Evolutionary conservation across 2,113 vertebrate genomes (phyloP).

Genomic region (Tragelaphus scriptus): DNA sequence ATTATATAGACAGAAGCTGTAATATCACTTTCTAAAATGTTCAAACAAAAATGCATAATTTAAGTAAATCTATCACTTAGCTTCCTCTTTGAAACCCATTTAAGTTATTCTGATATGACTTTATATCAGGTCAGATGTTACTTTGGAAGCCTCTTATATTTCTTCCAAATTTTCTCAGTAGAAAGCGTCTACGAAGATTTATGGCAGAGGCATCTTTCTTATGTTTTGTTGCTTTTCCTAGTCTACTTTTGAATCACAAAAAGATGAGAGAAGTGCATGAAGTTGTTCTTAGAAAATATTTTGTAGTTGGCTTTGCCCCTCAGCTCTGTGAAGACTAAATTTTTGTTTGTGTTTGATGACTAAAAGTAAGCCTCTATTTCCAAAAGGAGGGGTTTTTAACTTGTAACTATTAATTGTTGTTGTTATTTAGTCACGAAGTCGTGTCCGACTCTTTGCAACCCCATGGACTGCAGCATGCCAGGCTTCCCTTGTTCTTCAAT

Average conservation of each 20-base stretch:
- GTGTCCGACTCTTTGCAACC: neutral
- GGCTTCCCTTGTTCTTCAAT: neutral
- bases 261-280: neutral
- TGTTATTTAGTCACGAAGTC: neutral
- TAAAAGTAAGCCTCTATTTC: neutral
- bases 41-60: neutral
- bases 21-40: neutral
- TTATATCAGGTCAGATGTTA: neutral
- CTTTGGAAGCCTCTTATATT: neutral
- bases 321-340: neutral
- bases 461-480: neutral
- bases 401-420: neutral
- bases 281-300: neutral
- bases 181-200: neutral
- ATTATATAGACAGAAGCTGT: neutral
- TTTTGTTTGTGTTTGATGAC: neutral
- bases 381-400: neutral
- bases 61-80: neutral
- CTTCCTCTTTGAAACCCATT: neutral
- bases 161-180: neutral
- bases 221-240: neutral
- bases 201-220: neutral
- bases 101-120: neutral
- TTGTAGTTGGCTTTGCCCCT: neutral
- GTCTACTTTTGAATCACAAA: neutral